Base-by-base conservation (phyloP, 2,113 vertebrate species). In the Hystrix brachyura region DNA sequence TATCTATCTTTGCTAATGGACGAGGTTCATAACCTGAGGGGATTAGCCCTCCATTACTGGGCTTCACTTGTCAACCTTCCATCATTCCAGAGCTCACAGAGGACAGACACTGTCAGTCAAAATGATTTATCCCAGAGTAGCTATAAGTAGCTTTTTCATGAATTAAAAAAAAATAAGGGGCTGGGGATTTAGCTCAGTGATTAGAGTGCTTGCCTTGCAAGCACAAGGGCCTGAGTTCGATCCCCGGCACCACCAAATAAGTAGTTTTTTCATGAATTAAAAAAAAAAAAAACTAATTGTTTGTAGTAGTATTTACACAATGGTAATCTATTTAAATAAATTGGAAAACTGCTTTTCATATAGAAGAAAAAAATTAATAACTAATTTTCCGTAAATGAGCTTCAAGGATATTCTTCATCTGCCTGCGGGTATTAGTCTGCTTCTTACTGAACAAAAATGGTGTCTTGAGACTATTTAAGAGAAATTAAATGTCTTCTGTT, bases 401-500 rank as follows among this genome's bases (percentile, higher is more conserved):
- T 38, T 25, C 74, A 9, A 85, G 5, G 18, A 51, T 72, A 62
- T 62, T 69, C 25, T 57, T 32, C 10, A 81, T 64, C 64, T 43
- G 25, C 3, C 5, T 80, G 9, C 76, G 1, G 29, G 0, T 32
- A 46, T 57, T 25, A 51, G 0, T 76, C 11, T 80, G 0, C 17
- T 76, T 25, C 17, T 97, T 85, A 14, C 7, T 62, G 17, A 90
- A 51, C 13, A 18, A 65, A 1, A 27, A 23, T 65, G 7, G 5
- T 90, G 46, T 51, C 43, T 53, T 87, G 1, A 43, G 0, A 38
- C 43, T 51, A n/a, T 12, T 38, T 72, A 51, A 78, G 7, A 82
- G 57, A 12, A 84, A 46, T 90, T 12, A 67, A 76, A n/a, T 88
- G 46, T 89, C 55, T 59, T 94, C 18, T 94, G 3, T 32, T 10